These are phyloP conservation scores for Agelastica alni DNA, from an alignment of 2,888 invertebrate genomes.

Conservation along the genomic window DNA sequence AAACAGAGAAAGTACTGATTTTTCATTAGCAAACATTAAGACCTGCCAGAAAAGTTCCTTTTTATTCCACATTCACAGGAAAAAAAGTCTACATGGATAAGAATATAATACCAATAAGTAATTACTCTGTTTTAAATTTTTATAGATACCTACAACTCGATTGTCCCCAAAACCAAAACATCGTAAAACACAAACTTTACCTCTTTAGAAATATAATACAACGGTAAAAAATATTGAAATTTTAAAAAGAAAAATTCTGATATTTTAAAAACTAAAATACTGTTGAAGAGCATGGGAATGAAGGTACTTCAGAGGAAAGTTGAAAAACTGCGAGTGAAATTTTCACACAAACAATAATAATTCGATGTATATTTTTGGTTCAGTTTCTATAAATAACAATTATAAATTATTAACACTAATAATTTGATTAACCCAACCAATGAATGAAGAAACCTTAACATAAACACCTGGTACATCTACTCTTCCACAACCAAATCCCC, in stretches of 20 bases:
- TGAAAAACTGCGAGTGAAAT: constrained; percentile 20
- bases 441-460: constrained; percentile 92
- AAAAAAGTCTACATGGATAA: too few relatives aligned
- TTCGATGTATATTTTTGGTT: constrained; percentile 33
- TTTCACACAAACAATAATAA: constrained; percentile 30
- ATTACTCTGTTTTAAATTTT: background rate
- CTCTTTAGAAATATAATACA: background rate
- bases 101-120: background rate
- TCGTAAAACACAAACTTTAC: background rate
- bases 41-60: too few relatives aligned
- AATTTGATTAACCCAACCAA: constrained; percentile 97
- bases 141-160: background rate
- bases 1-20: too few relatives aligned
- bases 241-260: background rate
- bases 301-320: too few relatives aligned
- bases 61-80: too few relatives aligned
- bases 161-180: too few relatives aligned
- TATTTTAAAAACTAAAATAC: constrained; percentile 8
- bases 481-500: constrained; percentile 94
- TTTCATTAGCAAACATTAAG: too few relatives aligned
- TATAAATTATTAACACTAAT: constrained; percentile 92
- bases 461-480: constrained; percentile 95
- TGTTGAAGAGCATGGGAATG: too few relatives aligned
- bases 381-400: constrained; percentile 29
- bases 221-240: background rate